phyloP scores from a whole-genome alignment of 2,113 vertebrate species.

The Prionailurus viverrinus region DNA sequence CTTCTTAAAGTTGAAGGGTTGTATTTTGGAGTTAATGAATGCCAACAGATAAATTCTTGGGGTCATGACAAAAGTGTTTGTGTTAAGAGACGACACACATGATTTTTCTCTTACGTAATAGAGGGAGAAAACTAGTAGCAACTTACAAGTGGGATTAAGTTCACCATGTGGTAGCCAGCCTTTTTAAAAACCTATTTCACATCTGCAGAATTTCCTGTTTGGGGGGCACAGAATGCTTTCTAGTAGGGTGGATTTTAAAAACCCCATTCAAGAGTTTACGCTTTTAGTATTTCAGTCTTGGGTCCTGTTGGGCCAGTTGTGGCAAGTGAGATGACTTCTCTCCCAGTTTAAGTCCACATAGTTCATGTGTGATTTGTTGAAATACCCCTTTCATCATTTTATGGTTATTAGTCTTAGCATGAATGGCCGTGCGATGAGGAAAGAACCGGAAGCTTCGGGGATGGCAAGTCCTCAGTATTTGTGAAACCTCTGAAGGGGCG shows the following conservation, averaged over 20 bases:
- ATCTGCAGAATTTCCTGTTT: not conserved
- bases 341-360: not conserved
- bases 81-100: not conserved
- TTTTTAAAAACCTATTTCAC: not conserved
- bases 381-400: not conserved
- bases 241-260: not conserved
- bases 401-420: not conserved
- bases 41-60: not conserved
- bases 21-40: constrained; percentile 15
- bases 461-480: not conserved
- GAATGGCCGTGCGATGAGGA: not conserved
- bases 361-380: not conserved
- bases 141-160: not conserved
- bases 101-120: not conserved
- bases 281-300: not conserved
- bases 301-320: not conserved
- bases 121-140: not conserved
- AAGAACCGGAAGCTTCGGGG: not conserved
- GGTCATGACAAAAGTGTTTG: not conserved
- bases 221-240: not conserved
- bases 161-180: not conserved
- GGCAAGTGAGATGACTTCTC: not conserved
- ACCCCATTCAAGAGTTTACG: not conserved
- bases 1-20: not conserved
- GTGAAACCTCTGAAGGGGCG: not conserved